Conservation (phyloP, 92 coral and sea anemone species). For the Galaxea fascicularis region DNA sequence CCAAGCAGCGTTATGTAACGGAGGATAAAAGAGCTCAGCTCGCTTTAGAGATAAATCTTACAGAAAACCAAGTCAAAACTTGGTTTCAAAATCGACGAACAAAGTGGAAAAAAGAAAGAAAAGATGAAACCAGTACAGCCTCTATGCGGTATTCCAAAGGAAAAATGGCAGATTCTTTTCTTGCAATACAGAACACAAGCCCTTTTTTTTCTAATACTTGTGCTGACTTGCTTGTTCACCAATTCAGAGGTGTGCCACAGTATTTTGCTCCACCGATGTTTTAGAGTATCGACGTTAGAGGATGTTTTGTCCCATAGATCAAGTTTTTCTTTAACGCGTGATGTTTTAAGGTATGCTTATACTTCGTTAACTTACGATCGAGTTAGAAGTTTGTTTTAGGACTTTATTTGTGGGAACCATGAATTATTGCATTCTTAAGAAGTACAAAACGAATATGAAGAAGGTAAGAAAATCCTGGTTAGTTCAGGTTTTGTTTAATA, state of each 20-base stretch:
- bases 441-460: no score
- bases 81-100: slow-evolving; percentile 26
- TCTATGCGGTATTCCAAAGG: background rate
- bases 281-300: background rate
- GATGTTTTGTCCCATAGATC: background rate
- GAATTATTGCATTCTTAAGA: no score
- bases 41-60: slow-evolving; percentile 57
- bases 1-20: slow-evolving; percentile 50
- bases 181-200: background rate
- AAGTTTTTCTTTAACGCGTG: no score
- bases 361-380: no score
- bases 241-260: slow-evolving; percentile 2
- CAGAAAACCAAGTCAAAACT: slow-evolving; percentile 69
- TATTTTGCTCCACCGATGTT: background rate
- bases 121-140: slow-evolving; percentile 34
- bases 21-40: slow-evolving; percentile 62
- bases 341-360: no score
- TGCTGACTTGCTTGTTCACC: background rate
- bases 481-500: no score
- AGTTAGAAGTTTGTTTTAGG: no score
- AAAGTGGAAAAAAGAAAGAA: slow-evolving; percentile 65
- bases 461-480: no score
- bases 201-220: slow-evolving; percentile 3
- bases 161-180: background rate
- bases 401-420: no score